These are phyloP conservation scores for Crocuta crocuta DNA, from an alignment of 2,113 vertebrate genomes.

Conservation along the genomic window DNA sequence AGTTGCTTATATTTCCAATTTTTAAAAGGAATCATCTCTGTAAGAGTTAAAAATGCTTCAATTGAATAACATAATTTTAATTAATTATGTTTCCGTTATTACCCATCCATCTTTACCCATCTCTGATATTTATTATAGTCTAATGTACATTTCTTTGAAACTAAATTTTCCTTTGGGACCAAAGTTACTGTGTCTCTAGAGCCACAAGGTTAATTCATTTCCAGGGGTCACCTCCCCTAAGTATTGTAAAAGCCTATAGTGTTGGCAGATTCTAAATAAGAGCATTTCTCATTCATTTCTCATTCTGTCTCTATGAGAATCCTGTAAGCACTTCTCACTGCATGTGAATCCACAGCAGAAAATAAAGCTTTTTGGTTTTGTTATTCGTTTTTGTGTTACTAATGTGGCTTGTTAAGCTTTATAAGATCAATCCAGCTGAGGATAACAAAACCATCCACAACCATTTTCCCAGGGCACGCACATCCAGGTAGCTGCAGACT, in stretches of 20 bases:
- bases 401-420: neutral
- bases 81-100: neutral
- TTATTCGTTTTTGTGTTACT: neutral
- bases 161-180: neutral
- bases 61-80: neutral
- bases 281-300: neutral
- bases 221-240: neutral
- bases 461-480: neutral
- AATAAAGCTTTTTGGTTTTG: neutral
- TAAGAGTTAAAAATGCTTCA: neutral
- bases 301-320: neutral
- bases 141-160: neutral
- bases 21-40: neutral
- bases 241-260: neutral
- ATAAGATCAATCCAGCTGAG: neutral
- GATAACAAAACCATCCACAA: neutral
- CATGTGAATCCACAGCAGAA: neutral
- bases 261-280: neutral
- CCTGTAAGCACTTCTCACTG: neutral
- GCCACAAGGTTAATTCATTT: neutral
- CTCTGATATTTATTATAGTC: neutral
- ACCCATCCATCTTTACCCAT: neutral
- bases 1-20: neutral
- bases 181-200: neutral
- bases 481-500: neutral